Evolutionary conservation across 2,113 vertebrate species (phyloP), one percentile per base, ranked within the genome.

Genomic region (Takifugu bimaculatus): DNA sequence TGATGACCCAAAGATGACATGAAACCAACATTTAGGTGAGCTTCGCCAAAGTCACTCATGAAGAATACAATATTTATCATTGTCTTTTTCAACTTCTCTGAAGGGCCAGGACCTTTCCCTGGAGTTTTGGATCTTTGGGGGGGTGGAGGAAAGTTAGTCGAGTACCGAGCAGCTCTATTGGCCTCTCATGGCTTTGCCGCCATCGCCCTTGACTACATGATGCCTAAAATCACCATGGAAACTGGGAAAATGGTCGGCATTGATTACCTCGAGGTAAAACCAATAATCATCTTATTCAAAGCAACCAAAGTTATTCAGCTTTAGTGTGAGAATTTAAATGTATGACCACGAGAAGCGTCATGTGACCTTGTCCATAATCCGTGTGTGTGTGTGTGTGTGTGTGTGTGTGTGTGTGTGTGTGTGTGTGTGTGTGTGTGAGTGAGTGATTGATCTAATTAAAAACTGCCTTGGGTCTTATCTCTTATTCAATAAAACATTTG

Each of bases 71-170:
- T 20, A 20, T 20, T 20, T 20, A 20, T 20, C 20, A 20, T 20
- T 20, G 20, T 20, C 20, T 20, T 20, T 20, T 20, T 20, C 20
- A 20, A 20, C 20, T 20, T 20, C 20, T 26, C 25, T 63, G 13
- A 70, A 92, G 91, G 91, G 57, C 72, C 85, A 5, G 91, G 91
- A 26, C 91, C 87, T 5, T 92, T 91, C 48, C 90, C 91, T 10
- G 91, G 70, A 4, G 39, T 92, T 32, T 44, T 92, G 69, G 91
- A 92, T 57, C 66, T 92, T 43, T 91, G 88, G 90, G 91, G 91
- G 15, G 88, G 83, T 2, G 87, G 83, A 29, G 91, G 90, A 2
- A 75, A 83, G 13, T 54, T 91, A 48, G 79, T 91, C 54, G 91
- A 92, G 77, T 89, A 89, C 27, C 87, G 89, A 0, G 68, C 91